phyloP scores from a whole-genome alignment of 2,888 invertebrate species.

The Tholera decimalis region DNA sequence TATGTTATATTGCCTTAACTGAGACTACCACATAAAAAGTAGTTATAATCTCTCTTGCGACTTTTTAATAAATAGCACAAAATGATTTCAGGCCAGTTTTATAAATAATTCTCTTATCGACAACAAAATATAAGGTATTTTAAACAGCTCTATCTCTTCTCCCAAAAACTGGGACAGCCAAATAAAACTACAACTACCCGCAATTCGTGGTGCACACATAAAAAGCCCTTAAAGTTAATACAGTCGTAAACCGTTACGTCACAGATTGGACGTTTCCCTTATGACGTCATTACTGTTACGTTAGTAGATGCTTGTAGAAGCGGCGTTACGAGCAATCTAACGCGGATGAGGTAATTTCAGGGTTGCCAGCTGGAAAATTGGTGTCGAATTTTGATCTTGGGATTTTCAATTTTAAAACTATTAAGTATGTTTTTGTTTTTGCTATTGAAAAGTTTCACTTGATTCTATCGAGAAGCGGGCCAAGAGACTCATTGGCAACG shows the following conservation, averaged over 20 bases:
- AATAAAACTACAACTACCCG: conserved; percentile 44
- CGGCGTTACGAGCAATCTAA: conserved; percentile 66
- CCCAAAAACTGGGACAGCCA: conserved; percentile 12
- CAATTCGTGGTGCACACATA: conserved; percentile 47
- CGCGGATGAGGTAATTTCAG: conserved; percentile 64
- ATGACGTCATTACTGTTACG: conserved; percentile 67
- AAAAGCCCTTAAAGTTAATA: conserved; percentile 54
- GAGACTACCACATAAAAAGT: too few species aligned
- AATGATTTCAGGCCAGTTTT: background rate
- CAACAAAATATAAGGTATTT: background rate
- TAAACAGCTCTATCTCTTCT: background rate
- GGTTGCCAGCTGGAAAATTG: conserved; percentile 53
- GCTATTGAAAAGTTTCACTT: conserved; percentile 22
- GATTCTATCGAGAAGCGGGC: too few species aligned
- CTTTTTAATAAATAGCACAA: too few species aligned
- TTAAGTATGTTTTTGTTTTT: conserved; percentile 38
- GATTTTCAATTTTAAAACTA: conserved; percentile 55
- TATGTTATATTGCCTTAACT: too few species aligned
- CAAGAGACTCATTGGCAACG: too few species aligned
- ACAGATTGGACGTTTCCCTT: conserved; percentile 65
- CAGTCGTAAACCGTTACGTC: conserved; percentile 58
- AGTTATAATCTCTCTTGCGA: too few species aligned
- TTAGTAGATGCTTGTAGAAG: conserved; percentile 63
- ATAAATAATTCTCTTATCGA: background rate
- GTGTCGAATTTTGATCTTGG: conserved; percentile 43